Conservation (phyloP, 1,140 invertebrate genomes). For the Leptestheria dahalacensis region DNA sequence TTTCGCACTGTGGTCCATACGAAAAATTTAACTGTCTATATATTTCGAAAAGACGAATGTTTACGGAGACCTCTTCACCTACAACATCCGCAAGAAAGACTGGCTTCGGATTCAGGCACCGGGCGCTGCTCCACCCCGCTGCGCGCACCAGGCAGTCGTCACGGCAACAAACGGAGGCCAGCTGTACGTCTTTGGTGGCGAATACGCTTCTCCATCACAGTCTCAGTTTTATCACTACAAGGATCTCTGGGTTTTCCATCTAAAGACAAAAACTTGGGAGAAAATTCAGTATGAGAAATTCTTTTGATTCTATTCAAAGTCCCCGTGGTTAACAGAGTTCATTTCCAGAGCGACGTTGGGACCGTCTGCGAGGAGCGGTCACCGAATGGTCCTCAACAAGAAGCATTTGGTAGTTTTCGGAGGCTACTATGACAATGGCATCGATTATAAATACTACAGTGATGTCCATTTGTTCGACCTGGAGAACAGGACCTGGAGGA, state of each 20-base stretch:
- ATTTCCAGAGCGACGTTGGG: constrained; percentile 43
- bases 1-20: background rate
- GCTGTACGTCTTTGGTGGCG: constrained; percentile 71
- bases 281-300: constrained; percentile 44
- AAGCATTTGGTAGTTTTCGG: constrained; percentile 75
- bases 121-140: constrained; percentile 63
- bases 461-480: constrained; percentile 71
- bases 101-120: constrained; percentile 68
- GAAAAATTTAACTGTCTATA: constrained; percentile 4
- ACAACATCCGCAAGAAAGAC: constrained; percentile 60
- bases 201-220: constrained; percentile 76
- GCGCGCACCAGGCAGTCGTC: constrained; percentile 67
- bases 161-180: constrained; percentile 58
- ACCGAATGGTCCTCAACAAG: constrained; percentile 67
- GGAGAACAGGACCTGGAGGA: constrained; percentile 62
- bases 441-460: constrained; percentile 78
- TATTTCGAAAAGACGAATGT: constrained; percentile 50
- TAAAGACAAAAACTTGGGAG: constrained; percentile 69
- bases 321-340: background rate
- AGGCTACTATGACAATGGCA: constrained; percentile 76
- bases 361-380: constrained; percentile 73
- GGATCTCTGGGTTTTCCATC: constrained; percentile 75
- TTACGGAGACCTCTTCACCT: constrained; percentile 72
- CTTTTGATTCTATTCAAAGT: background rate
- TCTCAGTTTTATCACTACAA: constrained; percentile 88